Percentiles rank a stretch among this genome's conserved stretches.
Evolutionary conservation across 2,113 vertebrate genomes (phyloP).

Genomic region (Reinhardtius hippoglossoides): DNA sequence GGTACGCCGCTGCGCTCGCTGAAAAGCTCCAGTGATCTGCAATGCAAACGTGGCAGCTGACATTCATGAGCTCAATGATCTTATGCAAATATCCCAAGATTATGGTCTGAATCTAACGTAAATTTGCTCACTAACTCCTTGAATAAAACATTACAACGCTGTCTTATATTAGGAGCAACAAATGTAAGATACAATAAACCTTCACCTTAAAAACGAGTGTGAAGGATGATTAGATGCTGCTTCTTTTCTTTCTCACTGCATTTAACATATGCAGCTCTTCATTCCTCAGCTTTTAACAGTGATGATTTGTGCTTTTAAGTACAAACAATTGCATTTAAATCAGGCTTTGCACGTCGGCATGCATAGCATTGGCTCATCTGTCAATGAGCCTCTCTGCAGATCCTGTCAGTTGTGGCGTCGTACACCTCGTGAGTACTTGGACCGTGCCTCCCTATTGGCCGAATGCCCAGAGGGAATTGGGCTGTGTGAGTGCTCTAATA

Average conservation of each 20-base stretch:
- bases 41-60: conserved; percentile 25
- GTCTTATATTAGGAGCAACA: conserved; percentile 2
- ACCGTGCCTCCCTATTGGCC: conserved; percentile 53
- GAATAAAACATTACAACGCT: conserved; percentile 8
- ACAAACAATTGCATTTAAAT: conserved; percentile 40
- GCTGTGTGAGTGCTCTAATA: conserved; percentile 61
- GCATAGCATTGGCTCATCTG: conserved; percentile 29
- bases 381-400: conserved; percentile 48
- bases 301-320: conserved; percentile 21
- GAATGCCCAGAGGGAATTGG: conserved; percentile 56
- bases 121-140: conserved; percentile 24
- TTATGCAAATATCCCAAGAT: conserved; percentile 24
- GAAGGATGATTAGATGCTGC: background rate
- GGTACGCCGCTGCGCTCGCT: conserved; percentile 5
- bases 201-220: background rate
- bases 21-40: conserved; percentile 28
- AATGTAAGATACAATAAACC: conserved; percentile 3
- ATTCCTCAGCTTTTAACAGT: background rate
- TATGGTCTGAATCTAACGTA: conserved; percentile 19
- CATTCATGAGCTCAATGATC: conserved; percentile 27
- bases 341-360: conserved; percentile 17
- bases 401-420: conserved; percentile 41
- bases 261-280: background rate
- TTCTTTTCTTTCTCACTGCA: background rate
- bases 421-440: conserved; percentile 52